Conservation (phyloP, 2,113 vertebrate species). For the Hyperopisus bebe region DNA sequence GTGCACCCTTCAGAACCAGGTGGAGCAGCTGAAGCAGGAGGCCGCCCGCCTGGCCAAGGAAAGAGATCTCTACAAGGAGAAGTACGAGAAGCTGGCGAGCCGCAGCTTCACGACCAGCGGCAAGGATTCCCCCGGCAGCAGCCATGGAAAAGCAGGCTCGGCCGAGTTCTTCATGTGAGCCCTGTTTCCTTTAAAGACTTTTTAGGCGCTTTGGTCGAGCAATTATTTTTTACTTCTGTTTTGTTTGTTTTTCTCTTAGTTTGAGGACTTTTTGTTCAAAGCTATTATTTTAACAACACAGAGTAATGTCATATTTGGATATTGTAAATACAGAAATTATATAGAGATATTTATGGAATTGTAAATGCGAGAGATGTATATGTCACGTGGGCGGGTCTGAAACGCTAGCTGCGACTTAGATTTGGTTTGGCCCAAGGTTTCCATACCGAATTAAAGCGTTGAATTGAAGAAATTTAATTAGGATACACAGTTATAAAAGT, state of each 20-base stretch:
- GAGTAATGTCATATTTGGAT: constrained; percentile 21
- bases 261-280: constrained; percentile 45
- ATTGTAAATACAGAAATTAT: constrained; percentile 7
- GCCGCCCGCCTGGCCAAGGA: constrained; percentile 85
- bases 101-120: constrained; percentile 59
- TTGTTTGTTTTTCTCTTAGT: constrained; percentile 39
- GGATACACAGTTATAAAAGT: background rate
- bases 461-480: background rate
- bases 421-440: background rate
- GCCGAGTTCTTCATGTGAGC: constrained; percentile 89
- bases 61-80: constrained; percentile 95
- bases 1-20: constrained; percentile 86
- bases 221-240: constrained; percentile 27
- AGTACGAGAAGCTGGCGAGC: constrained; percentile 92
- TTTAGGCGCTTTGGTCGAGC: background rate
- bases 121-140: constrained; percentile 58
- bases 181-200: constrained; percentile 35
- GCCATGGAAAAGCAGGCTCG: constrained; percentile 61
- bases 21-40: constrained; percentile 93
- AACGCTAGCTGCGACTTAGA: background rate
- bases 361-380: constrained; percentile 15
- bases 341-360: constrained; percentile 18
- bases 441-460: background rate
- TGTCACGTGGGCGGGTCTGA: constrained; percentile 43
- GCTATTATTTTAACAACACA: constrained; percentile 38